Percentiles rank a stretch among this genome's conserved stretches.
These are phyloP conservation scores for Tetraodon nigroviridis DNA, from an alignment of 2,113 vertebrate genomes.

Conservation along the genomic window DNA sequence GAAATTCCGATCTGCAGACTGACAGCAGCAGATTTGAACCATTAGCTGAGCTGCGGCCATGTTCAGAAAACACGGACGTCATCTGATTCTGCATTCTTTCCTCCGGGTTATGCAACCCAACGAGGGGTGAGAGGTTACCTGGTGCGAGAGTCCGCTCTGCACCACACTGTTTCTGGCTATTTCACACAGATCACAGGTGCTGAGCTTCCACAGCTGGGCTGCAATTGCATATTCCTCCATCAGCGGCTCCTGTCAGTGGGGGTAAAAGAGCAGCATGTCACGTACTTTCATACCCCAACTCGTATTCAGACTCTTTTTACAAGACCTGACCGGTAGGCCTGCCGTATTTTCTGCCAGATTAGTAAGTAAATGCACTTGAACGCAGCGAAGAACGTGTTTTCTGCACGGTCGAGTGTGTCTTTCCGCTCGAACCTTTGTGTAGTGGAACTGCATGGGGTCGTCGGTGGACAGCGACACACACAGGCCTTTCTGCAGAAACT, in stretches of 20 bases:
- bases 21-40: not conserved
- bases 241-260: conserved; percentile 54
- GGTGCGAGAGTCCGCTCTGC: conserved; percentile 90
- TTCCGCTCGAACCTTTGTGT: conserved; percentile 85
- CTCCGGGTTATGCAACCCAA: not conserved
- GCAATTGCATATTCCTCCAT: conserved; percentile 92
- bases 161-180: conserved; percentile 95
- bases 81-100: not conserved
- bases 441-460: conserved; percentile 98
- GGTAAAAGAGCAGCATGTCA: not conserved
- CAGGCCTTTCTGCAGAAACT: conserved; percentile 96
- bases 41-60: not conserved
- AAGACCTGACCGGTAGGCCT: no score
- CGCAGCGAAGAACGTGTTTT: no score
- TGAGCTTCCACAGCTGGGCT: conserved; percentile 97
- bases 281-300: no score
- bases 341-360: no score
- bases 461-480: conserved; percentile 93
- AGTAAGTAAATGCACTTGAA: no score
- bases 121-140: conserved; percentile 68
- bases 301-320: no score
- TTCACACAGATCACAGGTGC: conserved; percentile 94
- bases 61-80: not conserved
- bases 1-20: not conserved
- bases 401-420: not conserved